Conservation (phyloP, 2,113 vertebrate species). For the Tilapia sparmanii region DNA sequence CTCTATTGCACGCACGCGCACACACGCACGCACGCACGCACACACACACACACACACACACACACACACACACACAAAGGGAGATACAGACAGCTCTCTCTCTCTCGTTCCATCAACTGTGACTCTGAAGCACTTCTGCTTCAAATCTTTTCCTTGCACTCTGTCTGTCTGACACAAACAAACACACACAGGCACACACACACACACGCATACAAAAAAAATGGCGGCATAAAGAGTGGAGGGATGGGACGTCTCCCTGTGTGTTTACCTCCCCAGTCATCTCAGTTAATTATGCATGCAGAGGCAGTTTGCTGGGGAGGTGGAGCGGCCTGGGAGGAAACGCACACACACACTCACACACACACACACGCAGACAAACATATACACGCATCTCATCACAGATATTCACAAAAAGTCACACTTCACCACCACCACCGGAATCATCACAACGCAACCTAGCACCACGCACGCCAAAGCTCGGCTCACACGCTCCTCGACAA, state of each 20-base stretch:
- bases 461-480: neutral
- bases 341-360: neutral
- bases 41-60: neutral
- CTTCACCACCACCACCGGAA: constrained; percentile 18
- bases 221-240: constrained; percentile 3
- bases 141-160: constrained; percentile 40
- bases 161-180: constrained; percentile 46
- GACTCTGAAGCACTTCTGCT: constrained; percentile 30
- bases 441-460: constrained; percentile 7
- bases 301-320: constrained; percentile 57
- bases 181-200: neutral
- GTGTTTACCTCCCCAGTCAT: constrained; percentile 65
- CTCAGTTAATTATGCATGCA: constrained; percentile 70
- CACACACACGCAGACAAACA: neutral
- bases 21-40: rapidly evolving
- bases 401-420: constrained; percentile 10
- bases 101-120: constrained; percentile 37
- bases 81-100: constrained; percentile 13
- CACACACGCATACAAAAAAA: neutral
- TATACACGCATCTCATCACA: constrained; percentile 4
- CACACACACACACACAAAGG: neutral
- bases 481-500: constrained; percentile 34
- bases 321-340: constrained; percentile 51
- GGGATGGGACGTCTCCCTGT: constrained; percentile 46
- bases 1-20: neutral